Evolutionary conservation across 2,888 invertebrate species (phyloP), one percentile per base, ranked within the genome.

Genomic region (Horisme vitalbata): DNA sequence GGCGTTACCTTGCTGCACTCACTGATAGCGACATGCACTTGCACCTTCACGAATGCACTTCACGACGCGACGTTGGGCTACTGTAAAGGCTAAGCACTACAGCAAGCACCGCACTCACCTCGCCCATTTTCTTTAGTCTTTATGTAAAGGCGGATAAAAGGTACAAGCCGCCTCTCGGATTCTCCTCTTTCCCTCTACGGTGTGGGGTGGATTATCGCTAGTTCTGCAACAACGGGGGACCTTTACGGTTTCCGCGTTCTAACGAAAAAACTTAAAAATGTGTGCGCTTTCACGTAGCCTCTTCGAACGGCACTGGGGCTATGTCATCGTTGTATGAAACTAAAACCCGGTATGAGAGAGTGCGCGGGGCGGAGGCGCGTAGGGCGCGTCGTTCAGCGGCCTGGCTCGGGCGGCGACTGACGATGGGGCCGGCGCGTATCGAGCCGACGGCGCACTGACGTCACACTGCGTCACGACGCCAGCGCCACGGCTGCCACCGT

Each of bases 361-460:
- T 81, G 82, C 83, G 83, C 80, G 77, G 75, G 83, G 74, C 75
- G 72, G 78, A 75, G 77, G 79, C 84, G 81, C 81, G 77, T 69
- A 68, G 71, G 76, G 80, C 81, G 83, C 86, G 83, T 78, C 85
- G 77, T 78, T 81, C 79, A 75, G 76, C 79, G 84, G 84, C 84
- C 84, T 83, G 86, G 75, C 78, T 80, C 84, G 86, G 84, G 86
- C 86, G 88, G 90, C 90, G 90, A 91, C 89, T 90, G 91, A 83
- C 85, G 90, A 80, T 83, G 84, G 89, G 85, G 85, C 87, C 90
- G 86, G 85, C 83, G 84, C 89, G 90, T 91, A 91, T 91, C 88
- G 91, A 92, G 91, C 90, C 92, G 91, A 91, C 91, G 90, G 91
- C 91, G 87, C 91, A 91, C 91, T 92, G 92, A 92, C 92, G 92